phyloP scores from a whole-genome alignment of 2,113 vertebrate species.

The Barnardius zonarius region DNA sequence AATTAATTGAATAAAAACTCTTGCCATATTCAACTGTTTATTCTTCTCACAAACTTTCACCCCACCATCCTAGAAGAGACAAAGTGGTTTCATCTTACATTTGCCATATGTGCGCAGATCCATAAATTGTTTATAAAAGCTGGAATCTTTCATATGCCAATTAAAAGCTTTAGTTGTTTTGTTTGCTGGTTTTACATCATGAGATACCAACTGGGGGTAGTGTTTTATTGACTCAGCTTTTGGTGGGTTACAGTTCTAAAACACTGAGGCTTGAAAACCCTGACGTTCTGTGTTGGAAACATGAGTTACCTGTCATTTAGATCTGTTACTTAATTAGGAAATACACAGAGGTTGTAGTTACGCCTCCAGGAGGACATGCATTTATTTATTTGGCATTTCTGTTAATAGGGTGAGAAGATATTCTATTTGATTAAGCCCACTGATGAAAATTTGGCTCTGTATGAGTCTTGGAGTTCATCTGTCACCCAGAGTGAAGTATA shows the following conservation, averaged over 20 bases:
- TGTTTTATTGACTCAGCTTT: background rate
- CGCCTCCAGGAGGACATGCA: background rate
- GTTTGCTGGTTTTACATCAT: background rate
- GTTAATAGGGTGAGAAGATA: slow-evolving; percentile 91
- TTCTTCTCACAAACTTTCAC: background rate
- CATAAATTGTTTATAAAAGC: background rate
- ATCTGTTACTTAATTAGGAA: background rate
- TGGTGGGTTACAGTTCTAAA: background rate
- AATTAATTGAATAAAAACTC: background rate
- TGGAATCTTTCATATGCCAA: background rate
- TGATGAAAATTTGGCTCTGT: slow-evolving; percentile 91
- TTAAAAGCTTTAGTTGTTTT: background rate
- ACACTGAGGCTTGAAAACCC: background rate
- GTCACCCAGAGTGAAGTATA: slow-evolving; percentile 98
- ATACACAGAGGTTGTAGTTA: background rate
- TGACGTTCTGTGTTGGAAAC: background rate
- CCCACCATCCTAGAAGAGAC: background rate
- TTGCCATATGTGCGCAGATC: background rate
- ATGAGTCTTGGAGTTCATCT: slow-evolving; percentile 98
- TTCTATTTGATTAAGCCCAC: slow-evolving; percentile 99
- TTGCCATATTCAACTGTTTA: background rate
- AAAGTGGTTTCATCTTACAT: background rate
- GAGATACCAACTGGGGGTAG: background rate
- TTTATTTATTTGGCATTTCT: background rate
- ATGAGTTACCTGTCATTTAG: background rate